phyloP scores from a whole-genome alignment of 2,797 vertebrate genomes.

The Columba guinea region DNA sequence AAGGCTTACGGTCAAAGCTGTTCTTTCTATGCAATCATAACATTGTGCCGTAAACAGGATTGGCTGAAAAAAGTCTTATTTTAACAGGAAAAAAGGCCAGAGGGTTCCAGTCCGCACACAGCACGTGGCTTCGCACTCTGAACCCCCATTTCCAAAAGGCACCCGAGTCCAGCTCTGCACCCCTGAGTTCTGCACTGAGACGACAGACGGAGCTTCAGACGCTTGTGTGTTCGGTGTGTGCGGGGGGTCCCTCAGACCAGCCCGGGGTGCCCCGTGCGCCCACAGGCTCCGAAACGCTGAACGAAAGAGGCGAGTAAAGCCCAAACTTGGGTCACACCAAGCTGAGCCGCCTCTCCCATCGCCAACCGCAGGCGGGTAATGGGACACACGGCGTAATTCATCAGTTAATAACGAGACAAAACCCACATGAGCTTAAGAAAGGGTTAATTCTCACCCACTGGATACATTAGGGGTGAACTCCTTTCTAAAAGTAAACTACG shows the following conservation, averaged over 20 bases:
- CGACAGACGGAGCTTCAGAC: accelerated
- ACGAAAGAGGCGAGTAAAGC: not conserved
- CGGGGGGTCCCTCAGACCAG: accelerated
- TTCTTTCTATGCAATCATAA: not conserved
- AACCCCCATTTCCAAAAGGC: not conserved
- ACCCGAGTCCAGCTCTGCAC: not conserved
- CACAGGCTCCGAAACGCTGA: not conserved
- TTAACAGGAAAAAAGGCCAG: not conserved
- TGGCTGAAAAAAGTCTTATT: not conserved
- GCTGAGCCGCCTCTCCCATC: not conserved
- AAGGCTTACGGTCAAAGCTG: not conserved
- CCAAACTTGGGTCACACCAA: not conserved
- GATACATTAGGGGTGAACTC: not conserved
- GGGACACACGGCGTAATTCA: accelerated
- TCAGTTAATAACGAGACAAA: not conserved
- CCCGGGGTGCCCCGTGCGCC: accelerated
- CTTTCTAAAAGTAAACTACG: not conserved
- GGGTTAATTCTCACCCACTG: not conserved
- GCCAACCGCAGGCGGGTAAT: accelerated
- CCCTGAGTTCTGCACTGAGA: accelerated
- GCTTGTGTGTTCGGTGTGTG: accelerated
- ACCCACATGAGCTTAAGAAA: not conserved
- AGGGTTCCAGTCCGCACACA: not conserved
- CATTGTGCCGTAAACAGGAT: accelerated
- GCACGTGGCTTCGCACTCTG: not conserved